These are phyloP conservation scores for Campoletis raptor DNA, from an alignment of 2,888 invertebrate species.

Conservation along the genomic window DNA sequence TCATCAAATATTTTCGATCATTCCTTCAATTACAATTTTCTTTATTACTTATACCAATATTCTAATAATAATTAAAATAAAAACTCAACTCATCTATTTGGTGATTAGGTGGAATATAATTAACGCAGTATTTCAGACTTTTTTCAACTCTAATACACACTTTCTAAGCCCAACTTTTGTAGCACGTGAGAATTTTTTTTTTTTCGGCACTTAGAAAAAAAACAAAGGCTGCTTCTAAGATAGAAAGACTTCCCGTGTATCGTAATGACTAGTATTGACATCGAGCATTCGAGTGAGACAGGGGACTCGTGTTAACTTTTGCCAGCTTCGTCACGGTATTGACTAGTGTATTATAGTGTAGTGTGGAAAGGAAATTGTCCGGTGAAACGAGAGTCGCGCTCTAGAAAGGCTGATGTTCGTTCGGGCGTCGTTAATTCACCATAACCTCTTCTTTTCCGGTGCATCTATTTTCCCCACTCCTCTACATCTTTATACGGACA, in stretches of 20 bases:
- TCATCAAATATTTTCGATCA: neutral
- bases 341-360: constrained; percentile 4
- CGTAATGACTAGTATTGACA: constrained; percentile 26
- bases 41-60: neutral
- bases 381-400: constrained; percentile 66
- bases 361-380: constrained; percentile 65
- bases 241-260: neutral
- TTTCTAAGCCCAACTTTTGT: neutral
- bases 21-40: neutral
- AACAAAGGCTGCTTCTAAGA: neutral
- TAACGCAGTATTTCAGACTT: neutral
- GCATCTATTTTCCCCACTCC: constrained; percentile 47
- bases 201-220: neutral
- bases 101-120: neutral
- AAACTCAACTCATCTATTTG: neutral
- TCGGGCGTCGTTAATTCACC: constrained; percentile 67
- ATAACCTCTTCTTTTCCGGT: constrained; percentile 65
- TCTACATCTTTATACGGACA: neutral
- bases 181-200: constrained; percentile 1
- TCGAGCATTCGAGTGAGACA: constrained; percentile 35
- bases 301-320: constrained; percentile 13
- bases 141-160: neutral
- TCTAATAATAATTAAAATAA: neutral
- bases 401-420: constrained; percentile 67
- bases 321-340: constrained; percentile 33